Conservation (phyloP, 53 echinoderm and acorn worm species). For the Holothuria scabra region DNA sequence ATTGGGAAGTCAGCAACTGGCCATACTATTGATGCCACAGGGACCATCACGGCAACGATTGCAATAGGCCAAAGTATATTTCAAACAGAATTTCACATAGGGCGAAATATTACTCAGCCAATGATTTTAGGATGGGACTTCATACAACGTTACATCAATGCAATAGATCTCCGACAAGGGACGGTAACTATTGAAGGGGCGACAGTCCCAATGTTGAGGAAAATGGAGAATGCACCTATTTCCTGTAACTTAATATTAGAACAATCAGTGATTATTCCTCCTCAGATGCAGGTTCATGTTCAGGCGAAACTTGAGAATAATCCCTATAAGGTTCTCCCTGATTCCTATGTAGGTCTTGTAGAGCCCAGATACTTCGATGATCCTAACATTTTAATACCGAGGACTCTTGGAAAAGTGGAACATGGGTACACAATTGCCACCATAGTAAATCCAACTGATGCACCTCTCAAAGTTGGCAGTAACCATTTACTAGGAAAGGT, state of each 20-base stretch:
- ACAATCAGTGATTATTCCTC: not conserved
- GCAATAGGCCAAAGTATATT: not conserved
- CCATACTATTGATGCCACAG: not conserved
- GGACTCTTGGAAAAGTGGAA: not conserved
- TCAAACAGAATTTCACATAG: constrained; percentile 8
- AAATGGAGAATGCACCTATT: not conserved
- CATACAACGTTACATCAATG: not conserved
- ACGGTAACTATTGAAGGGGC: not conserved
- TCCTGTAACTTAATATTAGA: not conserved
- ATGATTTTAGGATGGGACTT: constrained; percentile 35
- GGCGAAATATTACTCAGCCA: constrained; percentile 17
- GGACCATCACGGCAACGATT: constrained; percentile 1
- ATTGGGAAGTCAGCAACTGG: constrained; percentile 12
- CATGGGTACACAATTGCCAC: constrained; percentile 1
- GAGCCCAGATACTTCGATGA: constrained; percentile 1
- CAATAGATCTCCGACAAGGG: not conserved
- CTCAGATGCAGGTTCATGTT: not conserved
- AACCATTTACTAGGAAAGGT: not conserved
- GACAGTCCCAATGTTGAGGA: not conserved
- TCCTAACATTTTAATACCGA: constrained; percentile 10
- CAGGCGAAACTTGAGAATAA: not conserved
- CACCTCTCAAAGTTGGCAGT: not conserved
- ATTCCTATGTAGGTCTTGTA: not conserved
- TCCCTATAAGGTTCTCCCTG: not conserved
- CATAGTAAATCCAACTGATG: not conserved